These are phyloP conservation scores for Hydra vulgaris DNA, from an alignment of 30 jellyfish, hydroid and myxozoan species.

Conservation along the genomic window DNA sequence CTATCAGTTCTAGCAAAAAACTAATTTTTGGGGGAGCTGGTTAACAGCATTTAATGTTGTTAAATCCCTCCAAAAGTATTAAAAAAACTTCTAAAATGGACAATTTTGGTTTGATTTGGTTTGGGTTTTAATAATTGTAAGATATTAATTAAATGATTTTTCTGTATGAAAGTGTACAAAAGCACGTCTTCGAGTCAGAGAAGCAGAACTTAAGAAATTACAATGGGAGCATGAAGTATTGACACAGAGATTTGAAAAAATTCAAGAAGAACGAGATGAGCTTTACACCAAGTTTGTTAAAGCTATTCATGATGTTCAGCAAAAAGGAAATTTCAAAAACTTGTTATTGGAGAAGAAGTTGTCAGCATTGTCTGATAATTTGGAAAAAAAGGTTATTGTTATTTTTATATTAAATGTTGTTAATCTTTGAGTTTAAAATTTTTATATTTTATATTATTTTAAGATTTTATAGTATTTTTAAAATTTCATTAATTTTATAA, in stretches of 20 bases:
- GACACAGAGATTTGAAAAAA: constrained; percentile 84
- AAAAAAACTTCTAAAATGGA: no score
- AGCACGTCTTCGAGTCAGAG: constrained; percentile 83
- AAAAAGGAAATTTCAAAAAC: constrained; percentile 89
- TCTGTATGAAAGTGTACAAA: constrained; percentile 64
- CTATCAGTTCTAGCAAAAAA: no score
- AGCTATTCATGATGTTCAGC: constrained; percentile 98
- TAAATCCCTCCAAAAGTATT: no score
- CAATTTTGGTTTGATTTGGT: background rate
- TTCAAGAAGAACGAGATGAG: constrained; percentile 88
- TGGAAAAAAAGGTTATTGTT: constrained; percentile 73
- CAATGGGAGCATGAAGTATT: constrained; percentile 99
- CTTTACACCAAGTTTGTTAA: constrained; percentile 71
- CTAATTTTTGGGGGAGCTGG: no score
- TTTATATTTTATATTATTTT: no score
- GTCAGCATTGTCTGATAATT: constrained; percentile 73
- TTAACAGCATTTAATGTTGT: no score
- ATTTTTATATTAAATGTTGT: background rate
- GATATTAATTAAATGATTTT: background rate
- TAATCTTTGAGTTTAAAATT: no score
- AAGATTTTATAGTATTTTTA: no score
- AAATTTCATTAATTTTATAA: no score
- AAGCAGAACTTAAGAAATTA: constrained; percentile 73
- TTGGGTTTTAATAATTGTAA: background rate
- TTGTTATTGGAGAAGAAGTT: constrained; percentile 83